Conservation (phyloP, 2,113 vertebrate genomes). For the Lepisosteus osseus region DNA sequence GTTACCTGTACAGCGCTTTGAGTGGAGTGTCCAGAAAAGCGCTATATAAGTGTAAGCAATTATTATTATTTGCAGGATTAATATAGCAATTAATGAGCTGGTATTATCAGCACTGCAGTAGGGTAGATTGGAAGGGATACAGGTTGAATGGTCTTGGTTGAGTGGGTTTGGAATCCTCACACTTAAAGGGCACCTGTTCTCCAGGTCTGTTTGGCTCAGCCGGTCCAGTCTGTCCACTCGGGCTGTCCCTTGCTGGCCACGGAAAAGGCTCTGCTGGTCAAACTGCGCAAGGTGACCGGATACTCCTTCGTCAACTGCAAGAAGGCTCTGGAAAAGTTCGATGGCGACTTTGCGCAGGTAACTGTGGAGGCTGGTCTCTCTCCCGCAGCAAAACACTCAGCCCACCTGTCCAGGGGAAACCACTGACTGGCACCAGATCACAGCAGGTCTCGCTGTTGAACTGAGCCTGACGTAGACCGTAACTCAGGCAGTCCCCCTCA, state of each 20-base stretch:
- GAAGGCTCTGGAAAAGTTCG: constrained; percentile 78
- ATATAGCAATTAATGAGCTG: background rate
- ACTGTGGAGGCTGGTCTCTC: background rate
- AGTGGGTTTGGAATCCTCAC: background rate
- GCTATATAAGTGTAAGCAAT: no score
- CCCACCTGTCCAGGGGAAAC: no score
- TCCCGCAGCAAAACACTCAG: no score
- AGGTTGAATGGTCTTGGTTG: background rate
- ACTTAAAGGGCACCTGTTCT: constrained; percentile 5
- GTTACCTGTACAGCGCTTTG: no score
- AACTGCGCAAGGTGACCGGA: constrained; percentile 77
- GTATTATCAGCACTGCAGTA: background rate
- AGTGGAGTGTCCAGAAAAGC: no score
- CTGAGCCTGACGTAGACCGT: no score
- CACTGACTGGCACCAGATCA: no score
- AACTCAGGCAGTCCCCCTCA: no score
- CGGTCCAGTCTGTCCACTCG: constrained; percentile 45
- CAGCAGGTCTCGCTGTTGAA: no score
- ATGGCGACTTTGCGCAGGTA: constrained; percentile 74
- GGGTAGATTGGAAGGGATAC: no score
- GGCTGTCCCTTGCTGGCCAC: constrained; percentile 49
- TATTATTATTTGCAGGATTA: no score
- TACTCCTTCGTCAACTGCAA: constrained; percentile 87
- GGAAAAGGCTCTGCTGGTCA: constrained; percentile 76
- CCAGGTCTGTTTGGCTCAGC: constrained; percentile 39